Evolutionary conservation across 2,113 vertebrate genomes (phyloP), one percentile per base, ranked within the genome.

Genomic region (Myrmophylax atrothorax): DNA sequence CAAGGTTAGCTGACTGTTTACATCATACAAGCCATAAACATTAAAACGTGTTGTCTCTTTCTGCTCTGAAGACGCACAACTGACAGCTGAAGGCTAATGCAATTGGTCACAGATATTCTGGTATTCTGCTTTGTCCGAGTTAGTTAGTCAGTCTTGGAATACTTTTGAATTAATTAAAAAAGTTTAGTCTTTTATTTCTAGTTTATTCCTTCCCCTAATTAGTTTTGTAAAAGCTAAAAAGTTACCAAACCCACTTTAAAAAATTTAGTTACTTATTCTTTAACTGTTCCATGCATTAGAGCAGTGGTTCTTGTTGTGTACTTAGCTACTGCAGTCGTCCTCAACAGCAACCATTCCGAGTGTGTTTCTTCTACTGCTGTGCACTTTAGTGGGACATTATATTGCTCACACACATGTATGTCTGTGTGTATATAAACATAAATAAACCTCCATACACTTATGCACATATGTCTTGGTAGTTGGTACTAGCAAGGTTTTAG

Each of bases 381-480:
- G 1, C 25, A 12, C 3, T 50, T 68, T 18, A 74, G 10, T 9
- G 74, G 22, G 31, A 35, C 11, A 1, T 18, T 82, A 10, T 25
- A 12, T 12, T 75, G 29, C 31, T 63, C 33, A 62, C 20, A 14
- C 20, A 26, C 11, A 40, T 0, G 0, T 13, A 14, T 0, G 1
- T 33, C 26, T 62, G 13, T 33, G 14, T 47, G 2, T 37, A 14
- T 38, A 35, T 50, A 55, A 37, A 35, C 15, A 19, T 10, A n/a
- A 22, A 3, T 11, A 46, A 80, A 24, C 1, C 12, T 72, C 28
- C 38, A 17, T 55, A 26, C 4, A 14, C 18, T 55, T 70, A 18
- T 29, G 28, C n/a, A 50, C 7, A 7, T 29, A 19, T 9, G 14
- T 33, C 22, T 84, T 49, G 14, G 28, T 64, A 37, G 31, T 8